Percentiles rank a stretch among this genome's conserved stretches.
phyloP scores from a whole-genome alignment of 1,140 invertebrate species.

The Diploscapter pachys region DNA sequence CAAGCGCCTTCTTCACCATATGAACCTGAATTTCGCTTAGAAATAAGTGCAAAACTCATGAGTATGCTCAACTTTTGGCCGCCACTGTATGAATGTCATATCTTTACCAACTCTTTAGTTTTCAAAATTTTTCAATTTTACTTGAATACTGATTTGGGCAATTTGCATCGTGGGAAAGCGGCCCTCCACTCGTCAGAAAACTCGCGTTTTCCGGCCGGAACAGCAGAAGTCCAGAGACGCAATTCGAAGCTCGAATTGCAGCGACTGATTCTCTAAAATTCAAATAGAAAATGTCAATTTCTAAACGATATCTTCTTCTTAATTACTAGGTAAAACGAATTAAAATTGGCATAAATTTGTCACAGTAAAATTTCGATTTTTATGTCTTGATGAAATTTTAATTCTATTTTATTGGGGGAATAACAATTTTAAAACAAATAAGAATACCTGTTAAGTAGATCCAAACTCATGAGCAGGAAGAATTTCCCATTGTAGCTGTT shows the following conservation, averaged over 20 bases:
- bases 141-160: conserved; percentile 24
- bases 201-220: background rate
- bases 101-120: too few species aligned
- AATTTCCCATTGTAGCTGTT: background rate
- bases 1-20: background rate
- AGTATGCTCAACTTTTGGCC: too few species aligned
- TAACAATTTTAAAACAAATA: background rate
- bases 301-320: too few species aligned
- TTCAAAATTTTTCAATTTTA: background rate
- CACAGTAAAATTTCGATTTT: too few species aligned
- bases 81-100: too few species aligned
- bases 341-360: too few species aligned
- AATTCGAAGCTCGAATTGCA: background rate
- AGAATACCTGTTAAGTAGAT: background rate
- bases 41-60: background rate
- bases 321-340: too few species aligned
- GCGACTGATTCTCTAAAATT: background rate
- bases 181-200: background rate
- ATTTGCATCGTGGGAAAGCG: conserved; percentile 17
- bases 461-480: conserved; percentile 4
- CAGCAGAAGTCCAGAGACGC: conserved; percentile 3
- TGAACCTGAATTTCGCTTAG: background rate
- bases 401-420: too few species aligned
- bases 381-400: too few species aligned
- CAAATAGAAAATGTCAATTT: background rate